A percentile compares a stretch with the other conserved stretches of the same genome.
Conservation (phyloP, 2,113 vertebrate species). For the Oreochromis spilurus region DNA sequence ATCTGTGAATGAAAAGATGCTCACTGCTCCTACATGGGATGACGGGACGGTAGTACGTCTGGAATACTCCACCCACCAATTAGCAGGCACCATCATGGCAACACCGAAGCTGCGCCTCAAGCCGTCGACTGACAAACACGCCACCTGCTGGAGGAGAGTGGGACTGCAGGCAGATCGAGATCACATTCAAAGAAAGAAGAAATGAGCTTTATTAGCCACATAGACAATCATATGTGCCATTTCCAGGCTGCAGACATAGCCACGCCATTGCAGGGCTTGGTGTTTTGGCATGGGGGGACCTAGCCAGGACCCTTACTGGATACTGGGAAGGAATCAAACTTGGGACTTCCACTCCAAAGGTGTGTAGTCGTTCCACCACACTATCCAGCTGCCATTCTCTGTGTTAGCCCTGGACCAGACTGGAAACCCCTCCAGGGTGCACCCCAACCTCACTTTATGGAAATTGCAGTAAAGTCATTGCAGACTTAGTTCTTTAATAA, state of each 20-base stretch:
- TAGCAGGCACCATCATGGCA: constrained; percentile 60
- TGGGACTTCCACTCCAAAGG: not conserved
- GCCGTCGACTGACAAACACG: constrained; percentile 59
- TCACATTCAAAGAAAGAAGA: not conserved
- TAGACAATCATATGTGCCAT: not conserved
- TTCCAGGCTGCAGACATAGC: not conserved
- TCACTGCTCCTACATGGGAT: constrained; percentile 24
- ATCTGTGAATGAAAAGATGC: constrained; percentile 65
- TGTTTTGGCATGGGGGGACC: not conserved
- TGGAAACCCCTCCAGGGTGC: not conserved
- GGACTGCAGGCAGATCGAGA: constrained; percentile 29
- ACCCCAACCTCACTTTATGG: not conserved
- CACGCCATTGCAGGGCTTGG: accelerated
- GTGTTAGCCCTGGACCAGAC: not conserved
- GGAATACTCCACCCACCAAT: constrained; percentile 71
- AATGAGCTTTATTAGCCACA: not conserved
- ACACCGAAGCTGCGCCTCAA: constrained; percentile 55
- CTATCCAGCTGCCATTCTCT: not conserved
- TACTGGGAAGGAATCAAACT: not conserved
- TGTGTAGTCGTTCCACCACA: accelerated
- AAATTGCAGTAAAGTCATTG: not conserved
- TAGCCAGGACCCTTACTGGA: not conserved
- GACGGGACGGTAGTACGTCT: not conserved
- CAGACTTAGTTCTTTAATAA: not conserved
- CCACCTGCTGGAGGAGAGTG: constrained; percentile 47